Conservation (phyloP, 1,140 invertebrate genomes). For the Coelopa frigida region DNA sequence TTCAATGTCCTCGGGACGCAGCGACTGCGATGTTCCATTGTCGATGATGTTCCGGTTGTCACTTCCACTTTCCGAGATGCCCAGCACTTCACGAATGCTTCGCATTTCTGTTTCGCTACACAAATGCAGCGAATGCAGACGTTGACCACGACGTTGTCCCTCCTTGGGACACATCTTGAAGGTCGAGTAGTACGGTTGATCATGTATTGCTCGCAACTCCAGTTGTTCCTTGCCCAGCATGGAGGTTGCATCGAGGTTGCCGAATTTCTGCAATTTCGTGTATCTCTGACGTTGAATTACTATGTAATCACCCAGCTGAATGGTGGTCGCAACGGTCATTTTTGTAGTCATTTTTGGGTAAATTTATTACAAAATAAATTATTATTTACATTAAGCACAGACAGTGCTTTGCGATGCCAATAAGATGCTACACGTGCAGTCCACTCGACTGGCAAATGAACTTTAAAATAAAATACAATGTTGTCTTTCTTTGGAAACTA, state of each 20-base stretch:
- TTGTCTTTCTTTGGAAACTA: too few species aligned
- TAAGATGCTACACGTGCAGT: too few species aligned
- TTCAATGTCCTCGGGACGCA: constrained; percentile 76
- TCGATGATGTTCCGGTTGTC: constrained; percentile 84
- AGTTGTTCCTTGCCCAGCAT: constrained; percentile 65
- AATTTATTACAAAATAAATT: not conserved
- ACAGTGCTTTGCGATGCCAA: too few species aligned
- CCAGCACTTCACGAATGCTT: constrained; percentile 48
- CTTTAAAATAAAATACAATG: too few species aligned
- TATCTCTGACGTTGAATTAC: constrained; percentile 68
- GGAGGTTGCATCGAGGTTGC: constrained; percentile 52
- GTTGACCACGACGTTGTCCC: constrained; percentile 46
- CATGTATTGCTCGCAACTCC: constrained; percentile 60
- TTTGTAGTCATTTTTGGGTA: too few species aligned
- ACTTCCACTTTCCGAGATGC: constrained; percentile 52
- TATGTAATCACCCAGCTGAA: constrained; percentile 61
- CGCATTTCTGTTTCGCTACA: constrained; percentile 48
- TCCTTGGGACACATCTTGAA: constrained; percentile 67
- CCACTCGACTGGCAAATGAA: too few species aligned
- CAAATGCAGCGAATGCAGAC: constrained; percentile 52
- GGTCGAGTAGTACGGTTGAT: constrained; percentile 66
- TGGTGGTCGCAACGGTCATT: constrained; percentile 16
- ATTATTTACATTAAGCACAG: not conserved
- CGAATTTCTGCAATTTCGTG: constrained; percentile 66
- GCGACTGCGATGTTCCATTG: constrained; percentile 76